Conservation (phyloP, 2,888 invertebrate genomes). For the Mactromeris polynyma region DNA sequence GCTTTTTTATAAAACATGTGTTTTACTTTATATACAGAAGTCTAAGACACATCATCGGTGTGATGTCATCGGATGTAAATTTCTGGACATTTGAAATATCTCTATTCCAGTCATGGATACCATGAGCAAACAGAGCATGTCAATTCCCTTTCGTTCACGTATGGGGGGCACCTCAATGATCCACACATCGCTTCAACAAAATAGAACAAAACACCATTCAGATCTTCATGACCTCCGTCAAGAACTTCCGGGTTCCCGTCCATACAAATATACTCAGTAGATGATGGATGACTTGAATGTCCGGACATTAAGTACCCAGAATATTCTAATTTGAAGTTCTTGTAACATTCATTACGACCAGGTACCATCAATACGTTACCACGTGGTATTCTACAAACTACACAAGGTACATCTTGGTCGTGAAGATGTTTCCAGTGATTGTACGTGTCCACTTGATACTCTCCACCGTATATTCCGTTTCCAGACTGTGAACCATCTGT, state of each 20-base stretch:
- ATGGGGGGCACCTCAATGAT: slow-evolving; percentile 17
- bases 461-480: slow-evolving; percentile 9
- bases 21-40: too few species aligned
- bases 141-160: neutral
- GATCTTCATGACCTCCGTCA: neutral
- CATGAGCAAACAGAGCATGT: slow-evolving; percentile 29
- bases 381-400: slow-evolving; percentile 18
- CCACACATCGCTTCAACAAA: slow-evolving; percentile 30
- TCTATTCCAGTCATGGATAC: neutral
- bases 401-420: slow-evolving; percentile 28
- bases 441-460: neutral
- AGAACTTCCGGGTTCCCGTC: slow-evolving; percentile 7
- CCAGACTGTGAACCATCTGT: neutral
- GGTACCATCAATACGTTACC: slow-evolving; percentile 24
- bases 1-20: too few species aligned
- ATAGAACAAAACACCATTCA: neutral
- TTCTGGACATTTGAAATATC: too few species aligned
- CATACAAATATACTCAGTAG: slow-evolving; percentile 14
- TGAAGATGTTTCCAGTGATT: neutral
- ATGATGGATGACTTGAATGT: neutral
- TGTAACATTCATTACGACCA: slow-evolving; percentile 11
- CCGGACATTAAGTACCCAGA: slow-evolving; percentile 25
- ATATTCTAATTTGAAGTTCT: slow-evolving; percentile 20
- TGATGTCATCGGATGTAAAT: too few species aligned
- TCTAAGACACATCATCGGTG: too few species aligned